Evolutionary conservation across 2,797 vertebrate genomes (phyloP).

Genomic region (Danio jaintianensis): DNA sequence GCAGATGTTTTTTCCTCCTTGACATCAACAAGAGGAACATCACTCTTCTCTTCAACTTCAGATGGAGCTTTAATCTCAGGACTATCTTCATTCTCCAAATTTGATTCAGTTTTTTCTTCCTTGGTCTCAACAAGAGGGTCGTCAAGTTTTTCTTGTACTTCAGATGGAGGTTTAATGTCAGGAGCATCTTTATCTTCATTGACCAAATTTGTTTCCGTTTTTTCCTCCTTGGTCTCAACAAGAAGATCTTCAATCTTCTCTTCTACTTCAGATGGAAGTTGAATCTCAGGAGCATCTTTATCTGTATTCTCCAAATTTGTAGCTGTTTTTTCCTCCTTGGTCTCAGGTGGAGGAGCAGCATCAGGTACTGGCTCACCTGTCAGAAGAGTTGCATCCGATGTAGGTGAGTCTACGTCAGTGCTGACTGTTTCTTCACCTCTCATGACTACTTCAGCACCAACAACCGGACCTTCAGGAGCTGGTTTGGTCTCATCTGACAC

Average conservation of each 20-base stretch:
- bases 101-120: background rate
- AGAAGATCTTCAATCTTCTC: background rate
- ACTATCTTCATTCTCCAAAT: background rate
- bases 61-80: background rate
- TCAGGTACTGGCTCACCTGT: background rate
- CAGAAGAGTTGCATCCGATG: constrained; percentile 1
- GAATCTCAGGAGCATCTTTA: background rate
- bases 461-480: constrained; percentile 2
- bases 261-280: constrained; percentile 11
- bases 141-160: constrained; percentile 9
- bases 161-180: background rate
- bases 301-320: background rate
- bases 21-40: background rate
- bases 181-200: background rate
- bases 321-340: background rate
- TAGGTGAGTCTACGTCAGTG: background rate
- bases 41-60: background rate
- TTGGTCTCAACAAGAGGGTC: background rate
- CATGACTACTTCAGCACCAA: constrained; percentile 20
- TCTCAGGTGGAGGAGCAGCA: constrained; percentile 5
- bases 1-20: background rate
- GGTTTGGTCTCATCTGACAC: constrained; percentile 40
- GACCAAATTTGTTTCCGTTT: background rate
- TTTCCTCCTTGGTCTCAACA: background rate
- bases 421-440: background rate